Evolutionary conservation across 2,113 vertebrate genomes (phyloP).

Genomic region (Caretta caretta): DNA sequence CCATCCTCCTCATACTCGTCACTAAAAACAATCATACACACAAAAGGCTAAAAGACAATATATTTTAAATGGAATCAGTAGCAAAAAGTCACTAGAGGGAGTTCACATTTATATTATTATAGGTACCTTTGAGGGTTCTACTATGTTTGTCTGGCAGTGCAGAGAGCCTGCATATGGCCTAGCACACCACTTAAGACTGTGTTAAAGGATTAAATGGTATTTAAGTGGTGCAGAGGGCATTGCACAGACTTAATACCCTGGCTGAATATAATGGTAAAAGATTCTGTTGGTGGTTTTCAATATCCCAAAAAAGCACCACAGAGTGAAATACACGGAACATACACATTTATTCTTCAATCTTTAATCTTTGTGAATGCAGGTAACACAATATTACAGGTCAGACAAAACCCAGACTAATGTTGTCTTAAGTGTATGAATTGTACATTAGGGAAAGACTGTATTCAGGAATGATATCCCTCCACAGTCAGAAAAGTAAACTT

Average conservation of each 20-base stretch:
- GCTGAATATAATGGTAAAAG: background rate
- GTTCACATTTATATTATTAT: background rate
- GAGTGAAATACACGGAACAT: background rate
- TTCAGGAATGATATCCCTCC: background rate
- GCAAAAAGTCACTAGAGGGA: slow-evolving; percentile 72
- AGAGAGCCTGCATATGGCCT: background rate
- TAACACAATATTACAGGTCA: background rate
- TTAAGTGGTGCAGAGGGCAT: background rate
- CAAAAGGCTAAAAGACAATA: background rate
- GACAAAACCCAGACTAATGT: background rate
- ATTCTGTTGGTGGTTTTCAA: background rate
- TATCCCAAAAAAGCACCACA: accelerated
- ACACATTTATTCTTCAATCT: background rate
- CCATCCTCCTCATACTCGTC: slow-evolving; percentile 96
- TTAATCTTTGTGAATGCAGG: background rate
- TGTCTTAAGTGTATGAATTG: background rate
- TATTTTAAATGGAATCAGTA: background rate
- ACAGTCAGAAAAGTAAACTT: background rate
- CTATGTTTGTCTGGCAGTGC: background rate
- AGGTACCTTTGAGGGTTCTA: background rate
- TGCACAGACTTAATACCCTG: background rate
- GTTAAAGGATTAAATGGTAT: slow-evolving; percentile 19
- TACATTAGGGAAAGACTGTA: background rate
- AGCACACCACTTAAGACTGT: background rate
- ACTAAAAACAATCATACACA: slow-evolving; percentile 75